These are phyloP conservation scores for Barypeithes pellucidus DNA, from an alignment of 2,888 invertebrate species.

Conservation along the genomic window DNA sequence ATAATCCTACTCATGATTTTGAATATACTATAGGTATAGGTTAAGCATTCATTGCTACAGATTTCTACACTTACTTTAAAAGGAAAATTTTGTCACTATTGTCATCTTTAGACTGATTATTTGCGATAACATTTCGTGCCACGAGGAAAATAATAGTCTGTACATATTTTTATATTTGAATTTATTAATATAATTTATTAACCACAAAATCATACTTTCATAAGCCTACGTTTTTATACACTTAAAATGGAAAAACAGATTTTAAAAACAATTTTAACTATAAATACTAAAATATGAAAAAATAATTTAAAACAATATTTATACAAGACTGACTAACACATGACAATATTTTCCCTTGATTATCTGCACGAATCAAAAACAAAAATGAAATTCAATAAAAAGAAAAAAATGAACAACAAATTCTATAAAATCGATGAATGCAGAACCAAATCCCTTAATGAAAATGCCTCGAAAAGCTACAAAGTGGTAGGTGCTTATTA, in stretches of 20 bases:
- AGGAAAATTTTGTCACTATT: constrained; percentile 42
- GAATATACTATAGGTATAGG: constrained; percentile 42
- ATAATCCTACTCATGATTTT: constrained; percentile 32
- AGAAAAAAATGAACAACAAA: constrained; percentile 39
- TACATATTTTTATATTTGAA: constrained; percentile 22
- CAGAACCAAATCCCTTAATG: constrained; percentile 54
- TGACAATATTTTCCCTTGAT: constrained; percentile 39
- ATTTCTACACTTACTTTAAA: constrained; percentile 22
- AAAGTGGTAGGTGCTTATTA: constrained; percentile 57
- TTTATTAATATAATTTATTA: constrained; percentile 21
- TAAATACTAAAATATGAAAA: constrained; percentile 28
- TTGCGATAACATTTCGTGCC: not conserved
- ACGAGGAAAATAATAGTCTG: constrained; percentile 32
- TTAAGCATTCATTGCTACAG: constrained; percentile 39
- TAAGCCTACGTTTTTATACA: constrained; percentile 32
- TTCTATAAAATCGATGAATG: constrained; percentile 52
- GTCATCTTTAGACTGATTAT: constrained; percentile 12
- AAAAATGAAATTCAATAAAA: constrained; percentile 32
- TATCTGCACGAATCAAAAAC: constrained; percentile 34
- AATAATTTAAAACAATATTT: constrained; percentile 30
- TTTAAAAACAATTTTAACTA: constrained; percentile 29
- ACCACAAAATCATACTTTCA: constrained; percentile 30
- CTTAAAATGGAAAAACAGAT: constrained; percentile 33
- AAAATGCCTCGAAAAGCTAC: constrained; percentile 61
- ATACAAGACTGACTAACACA: constrained; percentile 25